These are phyloP conservation scores for Augiades crinisus DNA, from an alignment of 2,888 invertebrate genomes.

Conservation along the genomic window DNA sequence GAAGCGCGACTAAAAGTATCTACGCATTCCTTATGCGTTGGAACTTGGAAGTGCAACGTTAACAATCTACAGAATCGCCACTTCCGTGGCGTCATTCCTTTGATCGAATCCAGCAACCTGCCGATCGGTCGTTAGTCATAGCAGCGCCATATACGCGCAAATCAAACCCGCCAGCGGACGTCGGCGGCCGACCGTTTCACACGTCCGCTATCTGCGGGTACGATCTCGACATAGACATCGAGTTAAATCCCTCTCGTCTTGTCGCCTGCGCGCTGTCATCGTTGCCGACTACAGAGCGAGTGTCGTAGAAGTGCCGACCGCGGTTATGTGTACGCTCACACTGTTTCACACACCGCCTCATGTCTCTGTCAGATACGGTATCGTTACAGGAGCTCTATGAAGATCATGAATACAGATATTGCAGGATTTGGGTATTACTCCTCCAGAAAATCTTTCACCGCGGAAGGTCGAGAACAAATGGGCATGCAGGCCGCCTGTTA, in stretches of 20 bases:
- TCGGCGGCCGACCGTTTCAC: constrained; percentile 35
- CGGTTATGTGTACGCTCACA: too few relatives aligned
- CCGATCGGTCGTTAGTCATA: constrained; percentile 4
- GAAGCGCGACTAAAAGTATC: not conserved
- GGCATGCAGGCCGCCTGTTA: too few relatives aligned
- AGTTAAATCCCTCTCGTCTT: constrained; percentile 32
- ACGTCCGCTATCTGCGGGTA: constrained; percentile 32
- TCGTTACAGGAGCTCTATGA: too few relatives aligned
- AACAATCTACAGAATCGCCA: not conserved
- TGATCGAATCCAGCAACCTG: not conserved
- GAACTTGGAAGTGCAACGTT: too few relatives aligned
- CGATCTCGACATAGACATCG: constrained; percentile 32
- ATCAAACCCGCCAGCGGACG: constrained; percentile 23
- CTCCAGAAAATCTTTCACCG: too few relatives aligned
- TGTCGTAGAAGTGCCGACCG: not conserved
- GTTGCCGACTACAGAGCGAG: constrained; percentile 22
- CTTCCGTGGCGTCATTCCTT: not conserved
- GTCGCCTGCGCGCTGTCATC: constrained; percentile 37
- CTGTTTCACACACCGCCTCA: too few relatives aligned
- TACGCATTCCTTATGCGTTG: too few relatives aligned
- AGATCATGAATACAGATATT: too few relatives aligned
- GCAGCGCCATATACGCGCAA: constrained; percentile 31
- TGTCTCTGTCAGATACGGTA: too few relatives aligned
- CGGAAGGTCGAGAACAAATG: too few relatives aligned
- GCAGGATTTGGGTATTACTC: too few relatives aligned